Evolutionary conservation across 1,140 invertebrate species (phyloP), one percentile per base, ranked within the genome.

Genomic region (Nautilus pompilius): DNA sequence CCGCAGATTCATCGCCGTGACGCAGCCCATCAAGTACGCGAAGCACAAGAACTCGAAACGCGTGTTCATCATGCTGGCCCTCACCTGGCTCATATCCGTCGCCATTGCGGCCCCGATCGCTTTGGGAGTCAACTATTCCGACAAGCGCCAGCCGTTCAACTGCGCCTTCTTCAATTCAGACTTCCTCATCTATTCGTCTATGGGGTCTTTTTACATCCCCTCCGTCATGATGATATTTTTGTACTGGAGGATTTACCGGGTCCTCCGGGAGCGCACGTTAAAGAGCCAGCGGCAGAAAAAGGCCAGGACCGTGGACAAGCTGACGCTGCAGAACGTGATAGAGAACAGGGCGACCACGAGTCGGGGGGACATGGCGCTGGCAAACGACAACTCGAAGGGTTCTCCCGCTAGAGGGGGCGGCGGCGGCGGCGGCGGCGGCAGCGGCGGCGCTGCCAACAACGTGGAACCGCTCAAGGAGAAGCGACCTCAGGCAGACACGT

Each of bases 221-320:
- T 99, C 96, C 83, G 90, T 98, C 74, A 94, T 98, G 75, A 99
- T 99, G 95, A 92, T 99, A 78, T 94, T 95, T 82, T 89, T 99
- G 30, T 99, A 99, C 82, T 98, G 94, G 85, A 93, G 90, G 84
- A 99, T 99, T 85, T 99, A 99, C 85, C 93, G 76, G 90, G 90
- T 90, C 30, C 85, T 98, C 74, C 87, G 91, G 48, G 89, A 90
- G 66, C 86, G 95, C 69, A 93, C 93, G 22, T 89, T 74, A 93
- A 93, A 79, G 88, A 90, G 67, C 85, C 88, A 33, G 49, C 55
- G 48, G 13, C 63, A 65, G 22, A 75, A 75, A 53, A 58, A 69
- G 54, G 55, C 65, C 46, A 55, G 67, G 58, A 63, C 60, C 26
- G 58, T 67, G 26, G 62, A 72, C 24, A 60, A 61, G 15, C 51